Conservation (phyloP, 92 coral and sea anemone genomes). For the Galaxea fascicularis region DNA sequence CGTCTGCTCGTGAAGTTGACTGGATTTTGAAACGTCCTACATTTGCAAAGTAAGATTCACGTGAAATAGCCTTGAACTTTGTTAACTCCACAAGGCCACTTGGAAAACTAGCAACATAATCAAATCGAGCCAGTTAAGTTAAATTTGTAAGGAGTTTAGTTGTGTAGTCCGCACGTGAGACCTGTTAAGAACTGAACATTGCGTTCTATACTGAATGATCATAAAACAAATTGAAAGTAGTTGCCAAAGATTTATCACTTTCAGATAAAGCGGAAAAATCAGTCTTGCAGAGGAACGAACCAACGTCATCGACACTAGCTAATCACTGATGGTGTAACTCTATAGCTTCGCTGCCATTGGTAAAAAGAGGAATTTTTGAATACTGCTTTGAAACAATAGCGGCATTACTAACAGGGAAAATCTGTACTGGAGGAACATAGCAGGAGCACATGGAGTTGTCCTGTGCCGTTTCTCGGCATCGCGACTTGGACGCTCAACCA, state of each 20-base stretch:
- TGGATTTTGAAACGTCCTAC: too few species aligned
- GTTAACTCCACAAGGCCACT: neutral
- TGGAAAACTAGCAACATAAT: neutral
- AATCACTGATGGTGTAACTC: neutral
- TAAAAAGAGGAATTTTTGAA: conserved; percentile 18
- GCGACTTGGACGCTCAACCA: neutral
- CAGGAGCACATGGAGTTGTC: conserved; percentile 12
- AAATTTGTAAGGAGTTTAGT: too few species aligned
- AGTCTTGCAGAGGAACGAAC: neutral
- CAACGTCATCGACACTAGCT: neutral
- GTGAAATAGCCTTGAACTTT: neutral
- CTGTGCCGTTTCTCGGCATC: neutral
- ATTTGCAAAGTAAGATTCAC: neutral
- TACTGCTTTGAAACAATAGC: conserved; percentile 7
- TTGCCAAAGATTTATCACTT: neutral
- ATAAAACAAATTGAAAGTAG: neutral
- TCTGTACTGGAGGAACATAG: neutral
- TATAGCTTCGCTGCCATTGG: neutral
- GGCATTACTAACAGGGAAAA: conserved; percentile 12
- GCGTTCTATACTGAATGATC: neutral
- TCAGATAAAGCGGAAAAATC: neutral
- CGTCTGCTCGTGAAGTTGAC: neutral
- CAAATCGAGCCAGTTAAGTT: neutral
- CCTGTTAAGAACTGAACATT: neutral
- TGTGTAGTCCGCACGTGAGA: neutral